A percentile compares a stretch with the other conserved stretches of the same genome.
Evolutionary conservation across 2,888 invertebrate species (phyloP).

Genomic region (Cephonodes hylas): DNA sequence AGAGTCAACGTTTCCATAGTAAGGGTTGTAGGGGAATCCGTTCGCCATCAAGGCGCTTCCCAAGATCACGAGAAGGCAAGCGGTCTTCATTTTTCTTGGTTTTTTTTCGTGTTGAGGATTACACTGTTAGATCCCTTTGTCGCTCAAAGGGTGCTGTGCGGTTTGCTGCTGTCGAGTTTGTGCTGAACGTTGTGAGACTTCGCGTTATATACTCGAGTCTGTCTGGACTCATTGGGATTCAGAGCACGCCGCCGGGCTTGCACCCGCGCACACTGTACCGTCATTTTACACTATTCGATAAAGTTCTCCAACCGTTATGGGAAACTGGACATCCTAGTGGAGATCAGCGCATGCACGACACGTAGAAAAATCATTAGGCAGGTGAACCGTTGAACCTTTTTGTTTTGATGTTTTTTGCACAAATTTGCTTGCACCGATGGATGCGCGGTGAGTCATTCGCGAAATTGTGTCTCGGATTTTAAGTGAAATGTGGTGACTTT

Average conservation of each 20-base stretch:
- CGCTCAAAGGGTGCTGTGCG: constrained; percentile 49
- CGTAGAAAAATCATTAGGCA: constrained; percentile 46
- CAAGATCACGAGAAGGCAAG: constrained; percentile 44
- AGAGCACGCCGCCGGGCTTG: constrained; percentile 49
- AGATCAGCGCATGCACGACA: constrained; percentile 55
- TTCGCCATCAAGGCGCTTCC: constrained; percentile 51
- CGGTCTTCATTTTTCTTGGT: constrained; percentile 49
- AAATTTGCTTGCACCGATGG: constrained; percentile 24
- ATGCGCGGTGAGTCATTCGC: constrained; percentile 17
- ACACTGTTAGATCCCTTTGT: constrained; percentile 37
- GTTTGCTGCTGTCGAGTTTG: constrained; percentile 47
- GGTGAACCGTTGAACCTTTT: constrained; percentile 52
- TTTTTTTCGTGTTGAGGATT: constrained; percentile 17
- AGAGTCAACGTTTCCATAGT: constrained; percentile 68
- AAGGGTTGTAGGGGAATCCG: constrained; percentile 66
- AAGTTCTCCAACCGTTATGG: constrained; percentile 66
- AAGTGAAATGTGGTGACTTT: background rate
- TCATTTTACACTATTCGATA: constrained; percentile 61
- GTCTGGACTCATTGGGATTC: constrained; percentile 70
- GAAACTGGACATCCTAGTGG: constrained; percentile 56
- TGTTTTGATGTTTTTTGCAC: constrained; percentile 45
- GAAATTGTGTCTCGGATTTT: background rate
- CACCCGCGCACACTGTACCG: constrained; percentile 50
- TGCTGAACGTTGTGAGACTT: constrained; percentile 43
- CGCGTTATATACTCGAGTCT: constrained; percentile 68